Evolutionary conservation across 2,797 vertebrate genomes (phyloP).

Genomic region (Sciurus vulgaris): DNA sequence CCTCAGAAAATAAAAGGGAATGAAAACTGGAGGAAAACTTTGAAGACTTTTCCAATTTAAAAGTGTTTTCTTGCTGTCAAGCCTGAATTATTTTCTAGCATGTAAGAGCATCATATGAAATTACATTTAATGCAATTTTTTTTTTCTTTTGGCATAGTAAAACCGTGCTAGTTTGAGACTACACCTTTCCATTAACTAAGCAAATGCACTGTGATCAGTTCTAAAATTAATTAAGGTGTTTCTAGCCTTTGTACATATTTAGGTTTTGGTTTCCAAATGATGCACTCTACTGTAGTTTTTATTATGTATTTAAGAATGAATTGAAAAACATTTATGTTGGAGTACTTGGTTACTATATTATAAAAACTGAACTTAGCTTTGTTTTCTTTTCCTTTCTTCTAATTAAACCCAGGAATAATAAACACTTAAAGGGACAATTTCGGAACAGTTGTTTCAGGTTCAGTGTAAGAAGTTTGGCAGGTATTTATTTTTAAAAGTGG

Average conservation of each 20-base stretch:
- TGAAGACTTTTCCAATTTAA: constrained; percentile 70
- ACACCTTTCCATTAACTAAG: constrained; percentile 65
- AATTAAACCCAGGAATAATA: constrained; percentile 2
- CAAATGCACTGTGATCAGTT: background rate
- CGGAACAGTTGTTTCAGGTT: constrained; percentile 37
- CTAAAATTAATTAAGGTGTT: constrained; percentile 61
- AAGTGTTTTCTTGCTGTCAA: constrained; percentile 73
- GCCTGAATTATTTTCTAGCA: constrained; percentile 68
- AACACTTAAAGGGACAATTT: constrained; percentile 53
- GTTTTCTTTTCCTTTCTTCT: constrained; percentile 33
- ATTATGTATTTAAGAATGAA: constrained; percentile 52
- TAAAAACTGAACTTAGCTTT: constrained; percentile 35
- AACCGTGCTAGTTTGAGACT: constrained; percentile 57
- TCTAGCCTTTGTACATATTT: constrained; percentile 19
- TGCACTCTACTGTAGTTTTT: constrained; percentile 14
- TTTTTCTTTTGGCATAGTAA: background rate
- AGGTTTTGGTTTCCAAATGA: constrained; percentile 46
- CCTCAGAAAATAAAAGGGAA: constrained; percentile 76
- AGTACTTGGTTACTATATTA: constrained; percentile 1
- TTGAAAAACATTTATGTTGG: background rate
- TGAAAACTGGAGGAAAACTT: constrained; percentile 66
- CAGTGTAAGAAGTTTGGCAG: constrained; percentile 26
- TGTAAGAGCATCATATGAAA: constrained; percentile 50
- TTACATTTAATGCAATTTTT: constrained; percentile 47
- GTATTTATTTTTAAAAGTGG: constrained; percentile 70